A percentile compares a stretch with the other conserved stretches of the same genome.
Evolutionary conservation across 2,797 vertebrate genomes (phyloP).

Genomic region (Rhinichthys osculus): DNA sequence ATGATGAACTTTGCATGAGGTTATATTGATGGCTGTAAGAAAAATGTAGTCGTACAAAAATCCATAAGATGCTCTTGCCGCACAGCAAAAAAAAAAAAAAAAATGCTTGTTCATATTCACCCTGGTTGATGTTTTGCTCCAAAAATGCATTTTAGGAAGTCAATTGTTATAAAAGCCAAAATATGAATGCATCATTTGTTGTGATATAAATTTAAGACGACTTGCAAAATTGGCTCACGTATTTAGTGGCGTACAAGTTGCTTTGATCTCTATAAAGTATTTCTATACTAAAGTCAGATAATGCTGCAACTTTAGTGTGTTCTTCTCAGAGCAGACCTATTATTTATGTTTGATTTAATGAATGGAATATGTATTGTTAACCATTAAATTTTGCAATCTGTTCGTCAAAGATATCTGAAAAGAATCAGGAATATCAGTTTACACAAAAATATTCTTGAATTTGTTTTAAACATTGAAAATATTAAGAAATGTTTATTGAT

Average conservation of each 20-base stretch:
- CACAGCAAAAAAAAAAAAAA: background rate
- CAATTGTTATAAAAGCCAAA: background rate
- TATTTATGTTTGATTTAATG: background rate
- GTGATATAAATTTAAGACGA: background rate
- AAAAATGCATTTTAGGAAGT: background rate
- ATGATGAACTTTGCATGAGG: conserved; percentile 1
- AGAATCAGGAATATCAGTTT: no score
- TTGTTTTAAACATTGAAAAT: background rate
- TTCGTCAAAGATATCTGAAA: background rate
- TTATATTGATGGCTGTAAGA: background rate
- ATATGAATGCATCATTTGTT: background rate
- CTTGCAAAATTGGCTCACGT: background rate
- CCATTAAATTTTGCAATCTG: background rate
- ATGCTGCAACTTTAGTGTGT: background rate
- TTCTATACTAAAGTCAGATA: background rate
- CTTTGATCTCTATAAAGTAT: background rate
- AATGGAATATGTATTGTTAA: background rate
- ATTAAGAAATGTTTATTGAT: background rate
- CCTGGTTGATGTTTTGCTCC: background rate
- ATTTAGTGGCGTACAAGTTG: background rate
- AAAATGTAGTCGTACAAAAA: background rate
- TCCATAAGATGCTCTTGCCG: background rate
- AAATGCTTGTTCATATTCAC: background rate
- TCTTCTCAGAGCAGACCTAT: background rate
- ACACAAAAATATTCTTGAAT: no score